Evolutionary conservation across 2,888 invertebrate genomes (phyloP), one percentile per base, ranked within the genome.

Genomic region (Pammene aurita): DNA sequence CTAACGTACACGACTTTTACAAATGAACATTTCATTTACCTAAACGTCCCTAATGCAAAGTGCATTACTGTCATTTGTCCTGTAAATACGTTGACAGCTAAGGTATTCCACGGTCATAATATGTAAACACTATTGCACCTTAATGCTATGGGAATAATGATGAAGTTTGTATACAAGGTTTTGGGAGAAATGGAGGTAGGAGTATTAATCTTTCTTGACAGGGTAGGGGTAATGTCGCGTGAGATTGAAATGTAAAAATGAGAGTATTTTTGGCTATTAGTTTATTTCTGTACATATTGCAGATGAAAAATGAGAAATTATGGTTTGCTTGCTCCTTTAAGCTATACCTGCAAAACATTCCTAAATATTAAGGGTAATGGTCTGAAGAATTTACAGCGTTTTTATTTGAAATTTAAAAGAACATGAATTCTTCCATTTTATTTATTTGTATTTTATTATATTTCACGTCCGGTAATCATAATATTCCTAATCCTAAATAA

Each of bases 31-130:
- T 62, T 67, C 57, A 67, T 62, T 63, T 63, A 67, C 67, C 67
- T 63, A 63, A 67, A 42, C 67, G 50, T 62, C 48, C 4, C 56
- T 63, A 63, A 62, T 48, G 67, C 18, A 34, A 56, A 67, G 56
- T 67, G 62, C 67, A 67, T 67, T 63, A 67, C 56, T 57, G 62
- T 63, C 67, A 57, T 67, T 63, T 52, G 62, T 67, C 67, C 58
- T 66, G 67, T 50, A 48, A 67, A 56, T 62, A 56, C n/a, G 34
- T 48, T 63, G 67, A 67, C 67, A 63, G 62, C 48, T 34, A 63
- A 62, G 67, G 54, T 54, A 52, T 48, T 11, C n/a, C 50, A 18
- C 50, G 2, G 2, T 18, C 50, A 18, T 50, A 50, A 50, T 10
- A 50, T 18, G 2, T 18, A 50, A 6, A 46, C 10, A 18, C 7